Base-by-base conservation (phyloP, 2,888 invertebrate species). In the Lymantria monacha region DNA sequence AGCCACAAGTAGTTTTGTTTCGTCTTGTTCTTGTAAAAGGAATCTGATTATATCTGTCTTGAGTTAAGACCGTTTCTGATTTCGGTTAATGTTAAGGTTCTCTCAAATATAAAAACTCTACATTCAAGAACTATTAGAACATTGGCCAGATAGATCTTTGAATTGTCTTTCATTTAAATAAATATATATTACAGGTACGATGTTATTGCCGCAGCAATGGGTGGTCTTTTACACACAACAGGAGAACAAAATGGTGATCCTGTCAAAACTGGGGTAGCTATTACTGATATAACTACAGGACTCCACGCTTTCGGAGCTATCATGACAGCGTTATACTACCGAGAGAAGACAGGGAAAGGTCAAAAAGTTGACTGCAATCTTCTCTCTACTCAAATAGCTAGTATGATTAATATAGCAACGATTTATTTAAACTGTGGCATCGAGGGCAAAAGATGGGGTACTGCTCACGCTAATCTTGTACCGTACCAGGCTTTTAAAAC, bases 271-370 rank as follows among this genome's bases (percentile, higher is more conserved):
- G 99, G 98, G 10, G 97, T 98, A 0, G 97, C 99, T 0, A 93
- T 98, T 68, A 98, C 97, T 0, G 99, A 99, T 83, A 72, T 99
- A 47, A 95, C 97, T 0, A 98, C 99, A 0, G 99, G 99, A 0
- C 91, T 99, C 3, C 98, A 97, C 79, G 97, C 98, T 0, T 97
- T 98, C 78, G 98, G 98, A 12, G 97, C 99, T 0, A 98, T 99
- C 57, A 92, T 98, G 91, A 97, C 98, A 0, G 98, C 98, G 0
- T 83, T 99, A 7, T 84, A 97, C 55, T 94, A 97, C 70, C 91
- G 97, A 47, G 82, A 92, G 9, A 93, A 93, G 66, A 97, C 97
- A 0, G 96, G 96, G 0, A 82, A 82, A 58, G 99, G 99, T 0
- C 98, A 98, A 76, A 97, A 96, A 90, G 96, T 99, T 48, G 97